Evolutionary conservation across 1,140 invertebrate genomes (phyloP), one percentile per base, ranked within the genome.

Genomic region (Aphelinus atriplicis): DNA sequence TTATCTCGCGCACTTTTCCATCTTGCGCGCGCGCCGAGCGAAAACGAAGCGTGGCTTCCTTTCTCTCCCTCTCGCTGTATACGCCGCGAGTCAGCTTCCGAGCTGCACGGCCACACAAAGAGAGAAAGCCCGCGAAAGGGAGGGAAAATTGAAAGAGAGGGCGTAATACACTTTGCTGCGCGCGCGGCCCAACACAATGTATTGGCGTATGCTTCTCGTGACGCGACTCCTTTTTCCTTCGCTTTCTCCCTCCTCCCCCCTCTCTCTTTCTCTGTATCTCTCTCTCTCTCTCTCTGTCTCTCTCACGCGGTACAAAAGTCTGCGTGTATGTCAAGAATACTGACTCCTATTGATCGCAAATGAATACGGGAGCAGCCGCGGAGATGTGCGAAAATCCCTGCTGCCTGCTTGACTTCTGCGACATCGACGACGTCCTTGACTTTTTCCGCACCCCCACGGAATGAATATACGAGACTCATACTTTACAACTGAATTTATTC

Each of bases 321-420:
- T 43, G 46, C 80, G 83, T 84, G 82, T 82, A 80, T 81, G 80
- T 84, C 82, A 84, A 84, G 82, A 84, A 84, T 83, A 83, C 80
- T 83, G 81, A 80, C 81, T 84, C 66, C 71, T 75, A 84, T 84
- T 84, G 83, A 84, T 84, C 83, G 83, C 80, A 77, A 78, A 80
- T 80, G 81, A 83, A 83, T 83, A 77, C 76, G 71, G 80, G 81
- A 81, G 78, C 78, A 78, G 78, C 76, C 61, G 71, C 76, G 73
- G 78, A 81, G 81, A 84, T 82, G 80, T 80, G 79, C 78, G 79
- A 79, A 83, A 83, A 76, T 72, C 77, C 74, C 78, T 73, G 70
- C 57, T 74, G 69, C 69, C 62, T 69, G 60, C 76, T 80, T 78
- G 10, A 62, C 60, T 7, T 2, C 53, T 45, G n/a, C 51, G 51